Conservation (phyloP, 2,113 vertebrate species). For the Ciconia boyciana region DNA sequence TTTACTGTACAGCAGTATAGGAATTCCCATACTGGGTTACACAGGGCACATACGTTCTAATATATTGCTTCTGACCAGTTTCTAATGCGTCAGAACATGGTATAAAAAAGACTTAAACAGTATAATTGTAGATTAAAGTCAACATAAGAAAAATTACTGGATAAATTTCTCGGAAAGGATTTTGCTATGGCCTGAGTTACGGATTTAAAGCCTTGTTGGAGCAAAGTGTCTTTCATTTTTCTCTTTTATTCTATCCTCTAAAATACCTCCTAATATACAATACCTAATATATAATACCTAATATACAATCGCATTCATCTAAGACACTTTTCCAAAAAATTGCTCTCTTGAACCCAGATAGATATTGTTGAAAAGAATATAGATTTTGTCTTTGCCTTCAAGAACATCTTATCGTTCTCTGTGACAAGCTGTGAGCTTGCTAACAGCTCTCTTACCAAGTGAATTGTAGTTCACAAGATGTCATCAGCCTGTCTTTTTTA, state of each 20-base stretch:
- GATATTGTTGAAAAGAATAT: constrained; percentile 49
- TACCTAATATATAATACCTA: too few species aligned
- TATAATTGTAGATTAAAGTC: not conserved
- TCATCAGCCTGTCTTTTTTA: constrained; percentile 69
- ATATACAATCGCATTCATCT: not conserved
- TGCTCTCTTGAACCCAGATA: constrained; percentile 34
- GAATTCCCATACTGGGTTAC: not conserved
- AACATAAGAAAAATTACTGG: not conserved
- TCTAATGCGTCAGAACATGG: not conserved
- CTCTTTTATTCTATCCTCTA: not conserved
- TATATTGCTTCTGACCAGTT: not conserved
- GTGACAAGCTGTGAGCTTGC: constrained; percentile 69
- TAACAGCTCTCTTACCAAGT: constrained; percentile 69
- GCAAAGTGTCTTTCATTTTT: not conserved
- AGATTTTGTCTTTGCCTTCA: constrained; percentile 56
- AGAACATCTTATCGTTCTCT: constrained; percentile 61
- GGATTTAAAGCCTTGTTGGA: not conserved
- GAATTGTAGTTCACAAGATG: constrained; percentile 68
- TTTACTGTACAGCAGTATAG: not conserved
- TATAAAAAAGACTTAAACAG: not conserved
- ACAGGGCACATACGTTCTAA: not conserved
- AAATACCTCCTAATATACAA: not conserved
- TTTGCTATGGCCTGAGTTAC: not conserved
- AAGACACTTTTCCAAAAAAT: not conserved
- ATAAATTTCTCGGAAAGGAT: not conserved